Evolutionary conservation across 2,113 vertebrate species (phyloP).

Genomic region (Cephalopterus ornatus): DNA sequence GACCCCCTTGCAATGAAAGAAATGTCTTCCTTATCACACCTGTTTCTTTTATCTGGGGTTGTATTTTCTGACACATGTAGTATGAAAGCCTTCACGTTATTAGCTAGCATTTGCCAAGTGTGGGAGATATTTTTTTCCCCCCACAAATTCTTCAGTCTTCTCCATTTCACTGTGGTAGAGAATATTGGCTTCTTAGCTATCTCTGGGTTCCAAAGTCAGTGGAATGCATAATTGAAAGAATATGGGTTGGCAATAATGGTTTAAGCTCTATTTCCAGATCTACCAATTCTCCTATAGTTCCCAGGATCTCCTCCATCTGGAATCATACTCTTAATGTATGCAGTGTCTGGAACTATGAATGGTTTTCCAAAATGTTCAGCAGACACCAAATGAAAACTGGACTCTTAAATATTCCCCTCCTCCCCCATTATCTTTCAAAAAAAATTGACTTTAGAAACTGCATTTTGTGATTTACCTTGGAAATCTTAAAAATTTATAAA

Average conservation of each 20-base stretch:
- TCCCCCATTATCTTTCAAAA: neutral
- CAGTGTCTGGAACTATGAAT: neutral
- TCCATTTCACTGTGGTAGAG: neutral
- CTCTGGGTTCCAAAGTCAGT: neutral
- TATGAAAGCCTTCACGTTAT: neutral
- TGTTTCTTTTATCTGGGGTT: neutral
- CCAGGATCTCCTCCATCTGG: neutral
- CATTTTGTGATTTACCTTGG: neutral
- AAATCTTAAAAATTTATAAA: neutral
- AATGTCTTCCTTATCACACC: neutral
- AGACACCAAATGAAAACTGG: neutral
- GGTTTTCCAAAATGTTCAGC: neutral
- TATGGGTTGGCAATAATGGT: neutral
- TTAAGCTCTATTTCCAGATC: neutral
- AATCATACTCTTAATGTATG: neutral
- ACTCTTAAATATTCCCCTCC: neutral
- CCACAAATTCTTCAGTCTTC: neutral
- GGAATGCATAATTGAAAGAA: conserved; percentile 6
- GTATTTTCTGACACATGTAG: neutral
- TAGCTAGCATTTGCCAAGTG: neutral
- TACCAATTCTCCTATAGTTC: neutral
- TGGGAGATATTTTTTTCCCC: neutral
- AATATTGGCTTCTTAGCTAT: neutral
- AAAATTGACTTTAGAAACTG: neutral
- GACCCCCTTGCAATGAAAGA: neutral